Base-by-base conservation (phyloP, 2,113 vertebrate genomes). In the Neogale vison region DNA sequence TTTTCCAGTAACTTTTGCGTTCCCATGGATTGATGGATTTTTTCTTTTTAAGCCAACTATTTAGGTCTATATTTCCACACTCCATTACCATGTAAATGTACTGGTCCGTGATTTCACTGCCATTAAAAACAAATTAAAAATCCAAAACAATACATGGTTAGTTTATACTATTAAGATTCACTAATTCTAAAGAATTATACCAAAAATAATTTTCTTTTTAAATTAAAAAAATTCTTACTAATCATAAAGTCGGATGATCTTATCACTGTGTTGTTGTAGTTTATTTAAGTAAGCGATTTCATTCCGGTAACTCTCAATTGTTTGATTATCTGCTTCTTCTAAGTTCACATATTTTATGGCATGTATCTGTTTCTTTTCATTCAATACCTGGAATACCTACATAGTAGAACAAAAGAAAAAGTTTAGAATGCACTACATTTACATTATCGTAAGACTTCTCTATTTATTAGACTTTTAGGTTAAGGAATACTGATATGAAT, bases 41-140 rank as follows among this genome's bases (percentile, higher is more conserved):
- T 97, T 99, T 99, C 98, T 99, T 99, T 97, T 99, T 99, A 85
- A 99, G 98, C 99, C 99, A 99, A 96, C 99, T 99, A 97, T 99
- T 99, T 72, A 99, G 99, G 97, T 99, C 99, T 96, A 99, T 99
- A 98, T 99, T 99, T 71, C 99, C 99, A 97, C 99, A 99, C 94
- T 99, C 99, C 99, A 99, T 99, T 97, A 99, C 98, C 99, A 99
- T 99, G 98, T 99, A 99, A 98, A 99, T 99, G 97, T 99, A 99
- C 69, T 98, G 99, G 96, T 99, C 99, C 26, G 99, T 99, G 96
- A 99, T 99, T 98, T 99, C 99, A 99, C 99, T 99, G 97, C 6
- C 98, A 97, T 97, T 82, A 83, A 97, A 91, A 98, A 98, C 39
- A 90, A 97, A 86, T 47, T 97, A 85, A 91, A 96, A 4, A 72